Base-by-base conservation (phyloP, 1,140 invertebrate species). In the Dinoponera quadriceps region DNA sequence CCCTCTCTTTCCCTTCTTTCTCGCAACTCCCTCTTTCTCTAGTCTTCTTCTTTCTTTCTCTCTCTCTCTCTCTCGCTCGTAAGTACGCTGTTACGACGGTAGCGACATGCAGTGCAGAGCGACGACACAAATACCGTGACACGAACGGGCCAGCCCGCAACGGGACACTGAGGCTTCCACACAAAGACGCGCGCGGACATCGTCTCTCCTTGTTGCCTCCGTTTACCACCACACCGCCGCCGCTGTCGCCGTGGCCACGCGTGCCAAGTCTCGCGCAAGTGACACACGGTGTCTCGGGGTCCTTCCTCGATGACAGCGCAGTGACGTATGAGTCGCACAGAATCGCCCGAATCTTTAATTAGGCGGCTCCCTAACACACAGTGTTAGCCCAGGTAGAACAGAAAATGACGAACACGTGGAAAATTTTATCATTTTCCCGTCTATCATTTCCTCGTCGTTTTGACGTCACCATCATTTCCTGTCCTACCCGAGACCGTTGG, bases 201-300 rank as follows among this genome's bases (percentile, higher is more conserved):
- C 69, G 75, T 66, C 20, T 27, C 85, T 55, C 48, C 65, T 78
- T 66, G 74, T 82, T 18, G 33, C 44, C 84, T 38, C 49, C 54
- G 82, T 72, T 83, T 75, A 3, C 48, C 44, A 29, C 48, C 29
- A 55, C 51, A 11, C 27, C 48, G 54, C 74, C 54, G 66, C 83
- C 83, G 69, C 71, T 54, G 82, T 78, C 72, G 75, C 54, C 72
- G 82, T 51, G 73, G 72, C 71, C 84, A 83, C 85, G 85, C 83
- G 78, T 85, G 77, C 83, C 77, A 73, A 86, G 83, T 60, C 63
- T 81, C 77, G 44, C 29, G 48, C 63, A 49, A 66, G 65, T 87
- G 85, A 87, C 85, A 86, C 77, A 84, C 51, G 59, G 51, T 74
- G 33, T n/a, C 60, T 14, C 33, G 20, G 22, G 22, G 51, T 20